Percentiles rank a stretch among this genome's conserved stretches.
phyloP scores from a whole-genome alignment of 1,140 invertebrate species.

The Atopsyche davidsoni region DNA sequence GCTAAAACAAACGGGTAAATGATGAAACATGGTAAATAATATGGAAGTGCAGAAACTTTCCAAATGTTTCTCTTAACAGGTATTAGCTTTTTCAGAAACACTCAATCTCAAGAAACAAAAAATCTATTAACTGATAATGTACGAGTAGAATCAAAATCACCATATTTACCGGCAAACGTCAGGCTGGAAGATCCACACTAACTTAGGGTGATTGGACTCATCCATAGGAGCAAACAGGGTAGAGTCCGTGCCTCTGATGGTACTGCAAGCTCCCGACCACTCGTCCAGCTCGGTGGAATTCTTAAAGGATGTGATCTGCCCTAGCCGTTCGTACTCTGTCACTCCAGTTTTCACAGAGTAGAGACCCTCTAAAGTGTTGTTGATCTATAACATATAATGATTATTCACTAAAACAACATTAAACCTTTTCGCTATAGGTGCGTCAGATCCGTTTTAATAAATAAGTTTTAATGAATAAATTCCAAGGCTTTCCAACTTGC shows the following conservation, averaged over 20 bases:
- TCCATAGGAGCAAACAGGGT: slow-evolving; percentile 54
- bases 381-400: slow-evolving; percentile 47
- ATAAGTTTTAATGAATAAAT: no score
- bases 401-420: no score
- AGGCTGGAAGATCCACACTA: slow-evolving; percentile 49
- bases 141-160: background rate
- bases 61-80: no score
- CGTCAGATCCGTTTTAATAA: no score
- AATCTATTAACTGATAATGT: background rate
- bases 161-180: slow-evolving; percentile 53
- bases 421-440: no score
- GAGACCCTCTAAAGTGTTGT: slow-evolving; percentile 46
- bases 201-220: slow-evolving; percentile 35
- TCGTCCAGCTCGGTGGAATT: slow-evolving; percentile 34
- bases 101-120: slow-evolving; percentile 9
- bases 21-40: no score
- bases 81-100: no score
- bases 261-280: slow-evolving; percentile 49
- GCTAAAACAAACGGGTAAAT: no score
- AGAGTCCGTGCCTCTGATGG: slow-evolving; percentile 53
- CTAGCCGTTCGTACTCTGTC: slow-evolving; percentile 42
- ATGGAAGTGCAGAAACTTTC: no score
- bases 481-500: no score
- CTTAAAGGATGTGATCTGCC: slow-evolving; percentile 50
- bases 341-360: slow-evolving; percentile 50